A percentile compares a stretch with the other conserved stretches of the same genome.
Conservation (phyloP, 2,113 vertebrate species). For the Apaloderma vittatum region DNA sequence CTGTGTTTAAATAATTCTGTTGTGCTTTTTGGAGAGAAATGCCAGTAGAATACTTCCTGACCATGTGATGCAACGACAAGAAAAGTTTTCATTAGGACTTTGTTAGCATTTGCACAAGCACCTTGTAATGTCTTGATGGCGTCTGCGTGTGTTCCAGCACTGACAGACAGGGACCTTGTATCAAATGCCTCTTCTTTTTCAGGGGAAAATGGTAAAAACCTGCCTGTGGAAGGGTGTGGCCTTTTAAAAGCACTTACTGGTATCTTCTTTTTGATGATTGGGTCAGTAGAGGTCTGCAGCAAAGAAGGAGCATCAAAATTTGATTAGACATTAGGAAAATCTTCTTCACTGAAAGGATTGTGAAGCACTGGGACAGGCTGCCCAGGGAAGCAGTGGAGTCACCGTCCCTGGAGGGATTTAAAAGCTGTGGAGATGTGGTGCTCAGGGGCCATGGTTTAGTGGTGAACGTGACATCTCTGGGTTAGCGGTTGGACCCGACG, state of each 20-base stretch:
- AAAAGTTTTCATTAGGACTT: not conserved
- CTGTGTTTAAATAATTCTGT: not conserved
- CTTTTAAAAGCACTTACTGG: not conserved
- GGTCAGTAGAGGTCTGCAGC: not conserved
- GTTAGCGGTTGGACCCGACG: too few species aligned
- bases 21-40: not conserved
- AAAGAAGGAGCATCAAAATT: not conserved
- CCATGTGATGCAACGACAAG: not conserved
- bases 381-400: too few species aligned
- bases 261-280: not conserved
- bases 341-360: too few species aligned
- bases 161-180: not conserved
- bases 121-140: not conserved
- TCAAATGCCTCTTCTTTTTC: not conserved
- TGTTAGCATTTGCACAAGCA: not conserved
- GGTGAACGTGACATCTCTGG: too few species aligned
- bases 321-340: too few species aligned
- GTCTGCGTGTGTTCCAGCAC: not conserved
- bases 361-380: too few species aligned
- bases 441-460: too few species aligned
- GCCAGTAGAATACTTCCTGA: not conserved
- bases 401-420: too few species aligned
- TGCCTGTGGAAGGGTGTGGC: not conserved
- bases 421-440: too few species aligned
- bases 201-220: not conserved